Evolutionary conservation across 2,888 invertebrate genomes (phyloP).

Genomic region (Falcaria lacertinaria): DNA sequence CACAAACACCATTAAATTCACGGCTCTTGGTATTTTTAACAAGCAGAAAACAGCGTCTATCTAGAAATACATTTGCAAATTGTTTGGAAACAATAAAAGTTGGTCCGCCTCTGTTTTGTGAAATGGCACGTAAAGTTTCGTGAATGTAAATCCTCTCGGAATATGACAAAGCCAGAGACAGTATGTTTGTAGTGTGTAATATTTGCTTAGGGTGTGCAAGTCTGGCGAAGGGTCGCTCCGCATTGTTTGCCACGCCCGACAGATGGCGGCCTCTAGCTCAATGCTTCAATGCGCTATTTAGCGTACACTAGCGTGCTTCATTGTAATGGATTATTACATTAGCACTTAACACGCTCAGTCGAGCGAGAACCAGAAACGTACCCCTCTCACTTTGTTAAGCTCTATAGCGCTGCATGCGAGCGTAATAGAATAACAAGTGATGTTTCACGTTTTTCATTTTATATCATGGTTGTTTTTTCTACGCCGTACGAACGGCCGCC

Average conservation of each 20-base stretch:
- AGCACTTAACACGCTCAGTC: constrained; percentile 76
- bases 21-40: no score
- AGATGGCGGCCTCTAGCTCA: constrained; percentile 66
- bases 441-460: constrained; percentile 45
- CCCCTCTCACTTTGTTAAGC: constrained; percentile 59
- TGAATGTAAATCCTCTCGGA: constrained; percentile 28
- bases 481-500: constrained; percentile 33
- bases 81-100: constrained; percentile 1
- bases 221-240: constrained; percentile 55
- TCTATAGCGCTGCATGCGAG: constrained; percentile 46
- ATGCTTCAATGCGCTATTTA: constrained; percentile 77
- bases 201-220: constrained; percentile 72
- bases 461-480: constrained; percentile 39
- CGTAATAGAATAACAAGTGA: constrained; percentile 56
- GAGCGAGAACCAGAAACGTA: constrained; percentile 65
- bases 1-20: no score
- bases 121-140: constrained; percentile 25
- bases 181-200: constrained; percentile 36
- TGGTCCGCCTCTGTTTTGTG: constrained; percentile 14
- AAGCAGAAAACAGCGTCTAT: no score
- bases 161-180: constrained; percentile 40
- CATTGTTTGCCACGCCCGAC: constrained; percentile 71
- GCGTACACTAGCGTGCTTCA: constrained; percentile 72
- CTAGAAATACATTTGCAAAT: not conserved
- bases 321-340: constrained; percentile 80